Conservation (phyloP, 1,140 invertebrate species). For the Drosophila pallidifrons region DNA sequence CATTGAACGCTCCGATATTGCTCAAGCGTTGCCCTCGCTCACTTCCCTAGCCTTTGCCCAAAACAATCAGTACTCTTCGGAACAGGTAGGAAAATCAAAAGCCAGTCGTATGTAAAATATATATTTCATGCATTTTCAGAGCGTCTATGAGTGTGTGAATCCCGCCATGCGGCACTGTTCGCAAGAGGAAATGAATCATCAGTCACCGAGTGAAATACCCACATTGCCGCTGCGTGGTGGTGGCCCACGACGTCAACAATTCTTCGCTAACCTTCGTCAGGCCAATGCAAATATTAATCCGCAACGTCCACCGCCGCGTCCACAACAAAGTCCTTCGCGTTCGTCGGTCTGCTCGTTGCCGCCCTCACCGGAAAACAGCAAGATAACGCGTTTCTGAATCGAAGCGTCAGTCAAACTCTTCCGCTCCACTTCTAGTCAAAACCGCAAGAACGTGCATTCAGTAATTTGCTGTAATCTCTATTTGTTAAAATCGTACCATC, state of each 20-base stretch:
- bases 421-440: constrained; percentile 67
- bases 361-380: constrained; percentile 75
- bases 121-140: constrained; percentile 44
- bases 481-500: constrained; percentile 41
- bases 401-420: not conserved
- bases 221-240: constrained; percentile 82
- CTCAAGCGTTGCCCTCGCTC: constrained; percentile 85
- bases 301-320: constrained; percentile 71
- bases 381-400: constrained; percentile 78
- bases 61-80: constrained; percentile 84
- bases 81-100: constrained; percentile 62
- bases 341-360: constrained; percentile 75
- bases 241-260: constrained; percentile 75
- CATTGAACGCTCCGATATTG: constrained; percentile 86
- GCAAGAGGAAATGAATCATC: constrained; percentile 73
- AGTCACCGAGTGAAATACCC: constrained; percentile 84
- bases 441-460: constrained; percentile 48
- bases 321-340: constrained; percentile 68
- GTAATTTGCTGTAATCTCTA: constrained; percentile 19
- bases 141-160: constrained; percentile 84
- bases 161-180: constrained; percentile 82
- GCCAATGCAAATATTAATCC: constrained; percentile 82
- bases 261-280: constrained; percentile 83
- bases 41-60: constrained; percentile 84
- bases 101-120: not conserved